phyloP scores from a whole-genome alignment of 2,113 vertebrate genomes.

The Gambusia holbrooki region DNA sequence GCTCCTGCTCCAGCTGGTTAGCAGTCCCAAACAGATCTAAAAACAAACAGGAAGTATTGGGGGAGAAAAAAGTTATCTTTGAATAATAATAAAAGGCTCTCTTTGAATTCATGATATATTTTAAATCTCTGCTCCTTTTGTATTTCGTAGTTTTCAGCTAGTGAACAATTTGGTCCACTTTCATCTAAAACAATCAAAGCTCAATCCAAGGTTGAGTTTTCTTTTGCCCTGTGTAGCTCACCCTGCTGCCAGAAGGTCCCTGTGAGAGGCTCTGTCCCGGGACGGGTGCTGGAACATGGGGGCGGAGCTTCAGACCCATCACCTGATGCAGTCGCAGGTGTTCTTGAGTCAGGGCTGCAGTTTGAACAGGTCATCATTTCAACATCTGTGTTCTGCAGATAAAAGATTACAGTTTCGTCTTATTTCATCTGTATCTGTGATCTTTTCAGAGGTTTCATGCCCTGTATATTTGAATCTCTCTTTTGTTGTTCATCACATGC shows the following conservation, averaged over 20 bases:
- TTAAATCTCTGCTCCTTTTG: too few relatives aligned
- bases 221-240: constrained; percentile 25
- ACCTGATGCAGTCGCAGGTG: not conserved
- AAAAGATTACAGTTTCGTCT: not conserved
- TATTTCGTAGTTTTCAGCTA: not conserved
- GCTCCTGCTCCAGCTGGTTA: constrained; percentile 60
- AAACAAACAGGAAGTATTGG: not conserved
- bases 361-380: constrained; percentile 56
- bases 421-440: not conserved
- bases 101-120: too few relatives aligned
- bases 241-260: constrained; percentile 81
- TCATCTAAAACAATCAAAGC: not conserved
- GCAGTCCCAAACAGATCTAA: constrained; percentile 70
- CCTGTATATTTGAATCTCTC: not conserved
- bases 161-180: not conserved
- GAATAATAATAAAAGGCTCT: too few relatives aligned
- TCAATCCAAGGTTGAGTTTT: not conserved
- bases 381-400: constrained; percentile 84
- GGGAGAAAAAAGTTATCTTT: not conserved
- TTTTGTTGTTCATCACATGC: not conserved
- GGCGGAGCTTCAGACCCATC: constrained; percentile 9
- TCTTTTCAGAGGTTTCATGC: not conserved
- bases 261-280: constrained; percentile 75
- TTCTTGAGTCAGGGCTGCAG: constrained; percentile 7
- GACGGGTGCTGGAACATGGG: not conserved